These are phyloP conservation scores for Sarcophilus harrisii DNA, from an alignment of 2,797 vertebrate genomes.

Conservation along the genomic window DNA sequence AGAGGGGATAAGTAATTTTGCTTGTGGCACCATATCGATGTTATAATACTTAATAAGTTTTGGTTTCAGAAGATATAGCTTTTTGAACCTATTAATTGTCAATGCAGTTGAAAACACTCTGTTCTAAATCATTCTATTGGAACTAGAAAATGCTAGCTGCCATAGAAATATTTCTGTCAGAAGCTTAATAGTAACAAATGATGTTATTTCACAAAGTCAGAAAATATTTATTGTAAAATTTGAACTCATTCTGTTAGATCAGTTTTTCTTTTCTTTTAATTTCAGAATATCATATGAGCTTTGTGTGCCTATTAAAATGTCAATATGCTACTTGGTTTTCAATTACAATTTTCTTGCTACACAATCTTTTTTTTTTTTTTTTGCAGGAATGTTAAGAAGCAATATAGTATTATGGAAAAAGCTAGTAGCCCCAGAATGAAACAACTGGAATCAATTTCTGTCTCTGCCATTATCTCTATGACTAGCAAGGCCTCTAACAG, in stretches of 20 bases:
- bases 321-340: neutral
- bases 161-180: slow-evolving; percentile 66
- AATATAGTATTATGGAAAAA: neutral
- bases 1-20: neutral
- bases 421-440: neutral
- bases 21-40: neutral
- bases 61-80: slow-evolving; percentile 55
- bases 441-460: neutral
- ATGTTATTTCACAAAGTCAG: slow-evolving; percentile 60
- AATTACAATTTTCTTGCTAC: neutral
- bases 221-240: slow-evolving; percentile 59
- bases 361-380: neutral
- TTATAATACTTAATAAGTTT: slow-evolving; percentile 59
- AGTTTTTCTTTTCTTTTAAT: slow-evolving; percentile 39
- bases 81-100: slow-evolving; percentile 73
- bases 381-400: neutral
- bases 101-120: slow-evolving; percentile 59
- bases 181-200: slow-evolving; percentile 69
- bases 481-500: neutral
- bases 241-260: slow-evolving; percentile 4
- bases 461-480: neutral
- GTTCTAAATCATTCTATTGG: slow-evolving; percentile 62
- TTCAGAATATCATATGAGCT: neutral
- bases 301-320: neutral
- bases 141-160: slow-evolving; percentile 66